These are phyloP conservation scores for Agrilus cyanescens DNA, from an alignment of 2,888 invertebrate species.

Conservation along the genomic window DNA sequence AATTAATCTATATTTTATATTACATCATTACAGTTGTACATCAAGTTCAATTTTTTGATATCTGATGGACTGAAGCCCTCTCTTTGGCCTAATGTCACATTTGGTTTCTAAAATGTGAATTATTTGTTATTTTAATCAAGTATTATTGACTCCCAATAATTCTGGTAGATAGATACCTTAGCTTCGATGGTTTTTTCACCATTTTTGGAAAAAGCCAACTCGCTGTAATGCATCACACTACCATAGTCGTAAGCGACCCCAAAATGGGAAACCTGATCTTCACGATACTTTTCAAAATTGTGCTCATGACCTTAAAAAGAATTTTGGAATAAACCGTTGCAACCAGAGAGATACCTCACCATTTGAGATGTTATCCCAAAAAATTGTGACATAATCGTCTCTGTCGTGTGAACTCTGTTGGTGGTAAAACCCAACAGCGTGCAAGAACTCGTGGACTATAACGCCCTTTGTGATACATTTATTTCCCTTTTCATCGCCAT, in stretches of 20 bases:
- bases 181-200: conserved; percentile 54
- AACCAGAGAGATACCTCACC: conserved; percentile 32
- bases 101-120: conserved; percentile 35
- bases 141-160: background rate
- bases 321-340: background rate
- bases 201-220: conserved; percentile 55
- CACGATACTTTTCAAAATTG: conserved; percentile 56
- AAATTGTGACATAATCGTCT: conserved; percentile 60
- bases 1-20: too few species aligned
- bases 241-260: conserved; percentile 57
- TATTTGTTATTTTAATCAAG: too few species aligned
- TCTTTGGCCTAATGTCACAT: conserved; percentile 45
- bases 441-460: conserved; percentile 66
- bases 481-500: conserved; percentile 29
- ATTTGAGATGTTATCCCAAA: conserved; percentile 56
- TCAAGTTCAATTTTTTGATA: conserved; percentile 42
- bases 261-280: conserved; percentile 51
- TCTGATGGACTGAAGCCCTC: conserved; percentile 46
- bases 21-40: conserved; percentile 34
- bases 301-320: conserved; percentile 38
- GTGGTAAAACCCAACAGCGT: conserved; percentile 71
- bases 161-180: conserved; percentile 28
- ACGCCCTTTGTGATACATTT: conserved; percentile 51
- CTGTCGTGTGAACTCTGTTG: conserved; percentile 71
- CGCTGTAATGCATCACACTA: conserved; percentile 64